A percentile compares a stretch with the other conserved stretches of the same genome.
Evolutionary conservation across 2,888 invertebrate genomes (phyloP).

Genomic region (Tetheella fluctuosa): DNA sequence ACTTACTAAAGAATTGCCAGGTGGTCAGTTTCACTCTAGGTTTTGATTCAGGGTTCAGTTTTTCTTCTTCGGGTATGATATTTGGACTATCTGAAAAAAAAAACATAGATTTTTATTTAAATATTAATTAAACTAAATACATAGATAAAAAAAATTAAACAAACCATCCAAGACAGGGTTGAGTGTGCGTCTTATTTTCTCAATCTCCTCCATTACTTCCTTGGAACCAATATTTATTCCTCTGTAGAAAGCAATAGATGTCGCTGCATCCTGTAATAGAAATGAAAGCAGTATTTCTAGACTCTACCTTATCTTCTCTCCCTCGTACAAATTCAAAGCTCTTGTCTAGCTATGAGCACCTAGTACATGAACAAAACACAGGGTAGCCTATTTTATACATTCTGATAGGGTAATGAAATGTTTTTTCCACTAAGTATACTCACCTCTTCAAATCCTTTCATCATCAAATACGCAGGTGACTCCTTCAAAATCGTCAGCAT

Average conservation of each 20-base stretch:
- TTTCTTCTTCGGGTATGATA: slow-evolving; percentile 43
- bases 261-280: slow-evolving; percentile 46
- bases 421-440: slow-evolving; percentile 12
- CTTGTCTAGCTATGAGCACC: not conserved
- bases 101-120: not conserved
- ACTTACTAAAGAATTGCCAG: slow-evolving; percentile 62
- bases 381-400: not conserved
- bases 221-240: slow-evolving; percentile 36
- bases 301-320: not conserved
- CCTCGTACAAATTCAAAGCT: not conserved
- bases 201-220: slow-evolving; percentile 39
- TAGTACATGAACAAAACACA: not conserved
- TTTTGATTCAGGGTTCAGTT: slow-evolving; percentile 28
- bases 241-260: slow-evolving; percentile 46
- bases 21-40: slow-evolving; percentile 44
- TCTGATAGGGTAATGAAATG: too few relatives aligned
- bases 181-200: slow-evolving; percentile 36
- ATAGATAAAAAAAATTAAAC: not conserved
- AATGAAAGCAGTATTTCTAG: not conserved
- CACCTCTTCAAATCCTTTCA: slow-evolving; percentile 48
- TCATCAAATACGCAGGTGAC: slow-evolving; percentile 52
- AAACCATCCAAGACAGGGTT: slow-evolving; percentile 37
- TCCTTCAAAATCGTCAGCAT: slow-evolving; percentile 44
- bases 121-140: not conserved
- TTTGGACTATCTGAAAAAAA: slow-evolving; percentile 33